phyloP scores from a whole-genome alignment of 2,888 invertebrate species.

The Orthosia cruda region DNA sequence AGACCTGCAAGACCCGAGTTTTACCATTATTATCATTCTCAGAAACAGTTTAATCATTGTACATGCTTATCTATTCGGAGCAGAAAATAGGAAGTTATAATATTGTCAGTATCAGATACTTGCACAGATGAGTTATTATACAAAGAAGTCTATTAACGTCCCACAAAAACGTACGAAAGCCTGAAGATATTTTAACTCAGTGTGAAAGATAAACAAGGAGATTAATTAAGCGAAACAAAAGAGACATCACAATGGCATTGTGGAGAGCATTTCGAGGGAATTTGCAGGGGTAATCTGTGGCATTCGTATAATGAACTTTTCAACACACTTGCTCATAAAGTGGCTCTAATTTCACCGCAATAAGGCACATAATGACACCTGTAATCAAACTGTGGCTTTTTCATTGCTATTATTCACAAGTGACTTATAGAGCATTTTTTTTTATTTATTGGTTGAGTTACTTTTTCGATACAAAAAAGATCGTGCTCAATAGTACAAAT shows the following conservation, averaged over 20 bases:
- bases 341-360: no score
- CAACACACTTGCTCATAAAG: no score
- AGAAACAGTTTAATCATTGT: not conserved
- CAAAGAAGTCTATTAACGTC: not conserved
- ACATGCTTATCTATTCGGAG: no score
- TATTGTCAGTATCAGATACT: not conserved
- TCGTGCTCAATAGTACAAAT: no score
- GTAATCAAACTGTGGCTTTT: no score
- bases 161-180: not conserved
- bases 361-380: no score
- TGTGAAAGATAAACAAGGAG: not conserved
- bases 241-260: not conserved
- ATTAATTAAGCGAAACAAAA: constrained; percentile 22
- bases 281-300: constrained; percentile 1
- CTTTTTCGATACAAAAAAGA: no score
- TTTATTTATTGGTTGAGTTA: no score
- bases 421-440: no score
- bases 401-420: no score
- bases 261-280: not conserved
- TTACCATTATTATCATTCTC: no score
- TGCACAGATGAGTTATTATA: not conserved
- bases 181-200: not conserved
- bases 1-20: not conserved
- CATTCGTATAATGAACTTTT: not conserved
- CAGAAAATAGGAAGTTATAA: not conserved